Base-by-base conservation (phyloP, 2,888 invertebrate species). In the Parnassius mnemosyne region DNA sequence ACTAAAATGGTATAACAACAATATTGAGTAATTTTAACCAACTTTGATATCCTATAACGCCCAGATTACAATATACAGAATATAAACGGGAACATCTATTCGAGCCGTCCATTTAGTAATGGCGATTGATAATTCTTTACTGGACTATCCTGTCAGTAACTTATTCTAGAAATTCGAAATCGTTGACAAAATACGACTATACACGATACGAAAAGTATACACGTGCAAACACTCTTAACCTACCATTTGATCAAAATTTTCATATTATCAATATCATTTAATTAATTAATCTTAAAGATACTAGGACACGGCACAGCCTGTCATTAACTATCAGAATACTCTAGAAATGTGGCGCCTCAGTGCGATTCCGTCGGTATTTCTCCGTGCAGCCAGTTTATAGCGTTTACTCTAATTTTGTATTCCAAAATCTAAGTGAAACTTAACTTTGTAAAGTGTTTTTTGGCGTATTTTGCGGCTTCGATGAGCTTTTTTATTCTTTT, bases 351-450 rank as follows among this genome's bases (percentile, higher is more conserved):
- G 49, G 53, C 58, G 58, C 58, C 43, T 63, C 57, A 20, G n/a
- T 63, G 59, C 56, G 54, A 64, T 61, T 63, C 87, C 88, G 87
- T 88, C 88, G 87, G 86, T 88, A 87, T 86, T 88, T 82, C 89
- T 85, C 83, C 83, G 84, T 84, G 89, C 89, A 81, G 52, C 53
- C 43, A 57, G 49, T 54, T 61, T 57, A 16, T 47, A 57, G 62
- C 56, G 56, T 52, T 52, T 61, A 61, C 53, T 42, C 61, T 61
- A 57, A 57, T 49, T 42, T 57, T 57, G 53, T 57, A 53, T 53
- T 62, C 42, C 57, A 55, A 58, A 59, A 54, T 59, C 56, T 57
- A 49, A 11, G 47, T 57, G 56, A 16, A 16, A 16, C 16, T 16
- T 16, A 16, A 16, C 56, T 11, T 13, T 47, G 2, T 13, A 44